Evolutionary conservation across 2,113 vertebrate genomes (phyloP), one percentile per base, ranked within the genome.

Genomic region (Mormoops blainvillei): DNA sequence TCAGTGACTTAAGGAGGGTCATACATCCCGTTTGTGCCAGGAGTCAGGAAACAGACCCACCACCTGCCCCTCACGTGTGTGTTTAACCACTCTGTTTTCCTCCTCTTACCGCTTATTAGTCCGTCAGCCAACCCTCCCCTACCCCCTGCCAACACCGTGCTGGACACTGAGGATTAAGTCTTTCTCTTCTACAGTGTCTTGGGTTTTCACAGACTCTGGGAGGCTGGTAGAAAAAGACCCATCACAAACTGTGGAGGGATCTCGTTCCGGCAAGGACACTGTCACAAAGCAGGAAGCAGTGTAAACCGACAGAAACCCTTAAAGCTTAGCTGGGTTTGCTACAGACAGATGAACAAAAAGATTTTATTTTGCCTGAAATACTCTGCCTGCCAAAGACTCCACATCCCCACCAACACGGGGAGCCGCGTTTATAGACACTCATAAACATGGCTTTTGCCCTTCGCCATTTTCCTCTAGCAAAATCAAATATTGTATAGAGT

Each of bases 391-490:
- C n/a, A 52, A 12, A 80, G 31, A 15, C 20, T 15, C 22, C 43
- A 41, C 14, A 31, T 3, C 28, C 22, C 6, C 56, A 28, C 5
- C 20, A 14, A 15, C 0, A 0, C 18, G 73, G 61, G 41, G 7
- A 26, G 7, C 20, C 10, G 10, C 9, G 14, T 50, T 38, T 18
- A 18, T 24, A 24, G 14, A 15, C 13, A 5, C 63, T 80, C 70
- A 38, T 68, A 77, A 65, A 31, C 7, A 5, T 14, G 24, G 1
- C 7, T 56, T 3, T n/a, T 24, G 36, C 81, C 26, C 33, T 26
- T 26, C 67, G 12, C 61, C 82, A 19, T n/a, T 63, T 86, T 36
- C 6, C 50, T 58, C 1, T 9, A 36, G 41, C 18, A 93, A 93
- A 93, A 48, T 50, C 12, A 63, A 43, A 76, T 48, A 52, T 67